Conservation (phyloP, 2,113 vertebrate species). For the Lagenorhynchus albirostris region DNA sequence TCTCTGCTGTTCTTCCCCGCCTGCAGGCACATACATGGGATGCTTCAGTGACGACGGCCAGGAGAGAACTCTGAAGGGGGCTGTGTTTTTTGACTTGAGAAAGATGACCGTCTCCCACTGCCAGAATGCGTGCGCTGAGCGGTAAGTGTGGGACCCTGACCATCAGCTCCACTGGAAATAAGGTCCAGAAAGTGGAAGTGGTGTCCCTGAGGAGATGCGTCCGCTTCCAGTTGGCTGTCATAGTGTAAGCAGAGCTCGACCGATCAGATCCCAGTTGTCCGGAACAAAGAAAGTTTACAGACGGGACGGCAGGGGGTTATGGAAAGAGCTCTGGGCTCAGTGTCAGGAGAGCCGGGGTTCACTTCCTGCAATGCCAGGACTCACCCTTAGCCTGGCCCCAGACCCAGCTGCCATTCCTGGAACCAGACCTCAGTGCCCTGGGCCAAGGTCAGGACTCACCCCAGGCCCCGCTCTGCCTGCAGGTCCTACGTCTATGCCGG, state of each 20-base stretch:
- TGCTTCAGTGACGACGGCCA: constrained; percentile 91
- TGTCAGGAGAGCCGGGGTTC: not conserved
- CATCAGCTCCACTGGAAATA: not conserved
- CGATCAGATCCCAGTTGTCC: not conserved
- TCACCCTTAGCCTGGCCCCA: rapidly evolving
- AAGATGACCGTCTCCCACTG: constrained; percentile 96
- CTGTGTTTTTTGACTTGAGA: constrained; percentile 94
- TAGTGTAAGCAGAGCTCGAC: not conserved
- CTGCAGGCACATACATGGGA: constrained; percentile 84
- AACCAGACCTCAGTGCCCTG: not conserved
- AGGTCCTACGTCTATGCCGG: constrained; percentile 94
- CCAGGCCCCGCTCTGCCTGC: not conserved
- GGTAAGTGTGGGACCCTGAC: constrained; percentile 81
- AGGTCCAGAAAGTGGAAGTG: not conserved
- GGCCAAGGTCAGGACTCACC: not conserved
- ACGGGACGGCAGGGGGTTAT: rapidly evolving
- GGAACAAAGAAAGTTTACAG: not conserved
- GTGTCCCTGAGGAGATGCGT: not conserved
- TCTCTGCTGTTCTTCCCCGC: not conserved
- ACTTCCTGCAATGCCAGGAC: not conserved
- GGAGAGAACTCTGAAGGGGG: constrained; percentile 91
- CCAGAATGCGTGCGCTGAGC: constrained; percentile 95
- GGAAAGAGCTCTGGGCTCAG: not conserved
- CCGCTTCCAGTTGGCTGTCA: not conserved
- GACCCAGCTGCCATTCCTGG: not conserved